Conservation (phyloP, 2,888 invertebrate genomes). For the Caenorhabditis sp. region DNA sequence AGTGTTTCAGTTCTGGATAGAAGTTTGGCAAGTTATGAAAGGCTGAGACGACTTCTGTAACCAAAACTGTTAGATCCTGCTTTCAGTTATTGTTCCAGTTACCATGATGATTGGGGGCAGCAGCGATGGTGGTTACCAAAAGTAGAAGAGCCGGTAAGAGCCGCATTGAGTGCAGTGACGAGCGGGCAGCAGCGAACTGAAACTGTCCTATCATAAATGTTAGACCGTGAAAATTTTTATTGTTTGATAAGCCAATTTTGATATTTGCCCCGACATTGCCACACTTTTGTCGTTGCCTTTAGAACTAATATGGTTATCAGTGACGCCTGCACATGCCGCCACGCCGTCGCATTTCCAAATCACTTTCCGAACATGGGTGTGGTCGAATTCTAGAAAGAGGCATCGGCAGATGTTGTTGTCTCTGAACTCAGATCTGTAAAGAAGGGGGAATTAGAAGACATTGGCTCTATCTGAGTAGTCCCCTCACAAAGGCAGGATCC, state of each 20-base stretch:
- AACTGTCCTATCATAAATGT: constrained; percentile 46
- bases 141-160: constrained; percentile 43
- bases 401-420: neutral
- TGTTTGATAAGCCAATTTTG: constrained; percentile 60
- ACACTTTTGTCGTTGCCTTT: constrained; percentile 35
- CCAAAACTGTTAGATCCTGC: neutral
- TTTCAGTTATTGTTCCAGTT: neutral
- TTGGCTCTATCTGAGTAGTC: too few species aligned
- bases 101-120: constrained; percentile 28
- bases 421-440: neutral
- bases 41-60: constrained; percentile 17
- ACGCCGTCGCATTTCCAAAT: constrained; percentile 32
- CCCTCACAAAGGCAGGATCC: too few species aligned
- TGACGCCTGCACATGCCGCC: constrained; percentile 41
- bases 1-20: constrained; percentile 33
- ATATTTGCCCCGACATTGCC: constrained; percentile 44
- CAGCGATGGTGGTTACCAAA: constrained; percentile 29
- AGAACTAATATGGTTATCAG: constrained; percentile 45
- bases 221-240: constrained; percentile 48
- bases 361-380: constrained; percentile 47
- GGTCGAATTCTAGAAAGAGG: constrained; percentile 1
- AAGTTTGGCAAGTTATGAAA: constrained; percentile 48
- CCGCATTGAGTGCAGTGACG: constrained; percentile 42
- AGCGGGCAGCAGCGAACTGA: constrained; percentile 47
- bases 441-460: too few species aligned